A percentile compares a stretch with the other conserved stretches of the same genome.
phyloP scores from a whole-genome alignment of 2,888 invertebrate species.

The Epinotia nisella region DNA sequence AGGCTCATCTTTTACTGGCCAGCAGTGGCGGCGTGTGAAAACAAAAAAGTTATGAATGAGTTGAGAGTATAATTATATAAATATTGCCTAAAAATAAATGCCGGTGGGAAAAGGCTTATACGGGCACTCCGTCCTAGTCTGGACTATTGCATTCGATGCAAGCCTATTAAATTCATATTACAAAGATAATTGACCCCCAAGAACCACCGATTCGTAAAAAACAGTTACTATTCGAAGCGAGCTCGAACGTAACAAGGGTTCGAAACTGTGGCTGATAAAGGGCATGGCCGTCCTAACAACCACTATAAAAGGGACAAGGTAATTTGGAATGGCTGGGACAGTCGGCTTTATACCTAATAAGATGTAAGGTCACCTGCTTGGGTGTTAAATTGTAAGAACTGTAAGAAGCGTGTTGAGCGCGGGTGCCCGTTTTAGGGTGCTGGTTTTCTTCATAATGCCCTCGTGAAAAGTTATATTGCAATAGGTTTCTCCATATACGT shows the following conservation, averaged over 20 bases:
- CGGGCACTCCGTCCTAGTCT: too few species aligned
- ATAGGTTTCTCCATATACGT: too few species aligned
- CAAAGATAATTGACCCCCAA: background rate
- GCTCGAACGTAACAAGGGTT: conserved; percentile 20
- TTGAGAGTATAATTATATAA: too few species aligned
- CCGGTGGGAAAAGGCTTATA: too few species aligned
- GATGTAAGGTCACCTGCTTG: conserved; percentile 28
- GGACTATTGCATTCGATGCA: too few species aligned
- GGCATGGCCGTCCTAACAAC: conserved; percentile 29
- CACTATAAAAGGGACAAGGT: conserved; percentile 26
- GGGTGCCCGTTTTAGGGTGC: background rate
- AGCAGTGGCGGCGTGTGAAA: too few species aligned
- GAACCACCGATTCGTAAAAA: conserved; percentile 13
- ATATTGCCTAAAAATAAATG: too few species aligned
- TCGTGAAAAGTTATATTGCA: too few species aligned
- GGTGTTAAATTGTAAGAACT: conserved; percentile 23
- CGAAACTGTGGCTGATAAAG: conserved; percentile 16
- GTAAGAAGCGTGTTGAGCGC: background rate
- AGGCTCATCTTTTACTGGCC: too few species aligned
- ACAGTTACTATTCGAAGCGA: conserved; percentile 23
- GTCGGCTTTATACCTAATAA: conserved; percentile 30
- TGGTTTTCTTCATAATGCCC: too few species aligned
- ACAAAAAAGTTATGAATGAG: too few species aligned
- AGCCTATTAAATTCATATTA: too few species aligned
- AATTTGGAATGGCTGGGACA: conserved; percentile 21